Evolutionary conservation across 1,140 invertebrate genomes (phyloP), one percentile per base, ranked within the genome.

Genomic region (Chironomus striatipennis): DNA sequence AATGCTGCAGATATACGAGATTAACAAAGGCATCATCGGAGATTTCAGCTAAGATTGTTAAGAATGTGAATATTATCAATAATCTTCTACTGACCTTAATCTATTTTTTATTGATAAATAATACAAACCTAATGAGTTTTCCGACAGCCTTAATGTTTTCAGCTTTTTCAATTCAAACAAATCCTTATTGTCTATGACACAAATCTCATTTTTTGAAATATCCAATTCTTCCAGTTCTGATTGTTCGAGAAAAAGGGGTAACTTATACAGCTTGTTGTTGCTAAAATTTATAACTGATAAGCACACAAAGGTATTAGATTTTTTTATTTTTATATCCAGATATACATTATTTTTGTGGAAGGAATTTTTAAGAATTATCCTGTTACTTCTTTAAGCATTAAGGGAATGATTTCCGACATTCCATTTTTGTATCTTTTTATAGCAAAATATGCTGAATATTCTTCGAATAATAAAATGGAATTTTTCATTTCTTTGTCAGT

Each of bases 241-340:
- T 77, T 67, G 88, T 80, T 74, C 86, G 80, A 24, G 83, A 73
- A 77, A 89, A 86, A 42, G 86, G 76, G 74, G 86, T 18, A 93
- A 82, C 42, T 86, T 84, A 10, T 83, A 81, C 10, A 93, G 81
- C 77, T 85, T 83, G 80, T 93, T 93, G 75, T 90, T 88, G 17
- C 91, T 90, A 70, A 95, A 82, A 76, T 90, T 88, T 0, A 94
- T 83, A 0, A 87, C 85, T 74, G 12, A n/a, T 57, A 15, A 57
- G 12, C 12, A 57, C 47, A 57, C 47, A 57, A 5, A 57, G 5
- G n/a, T 57, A 57, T 57, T 5, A 57, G 24, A 34, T 34, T 34
- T 34, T 34, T 34, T 34, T n/a, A n/a, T 34, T 34, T 2, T 34
- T 1, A 34, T 34, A 2, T 34, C 24, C 5, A 2, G 24, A 34